Evolutionary conservation across 1,140 invertebrate genomes (phyloP).

Genomic region (Apis dorsata): DNA sequence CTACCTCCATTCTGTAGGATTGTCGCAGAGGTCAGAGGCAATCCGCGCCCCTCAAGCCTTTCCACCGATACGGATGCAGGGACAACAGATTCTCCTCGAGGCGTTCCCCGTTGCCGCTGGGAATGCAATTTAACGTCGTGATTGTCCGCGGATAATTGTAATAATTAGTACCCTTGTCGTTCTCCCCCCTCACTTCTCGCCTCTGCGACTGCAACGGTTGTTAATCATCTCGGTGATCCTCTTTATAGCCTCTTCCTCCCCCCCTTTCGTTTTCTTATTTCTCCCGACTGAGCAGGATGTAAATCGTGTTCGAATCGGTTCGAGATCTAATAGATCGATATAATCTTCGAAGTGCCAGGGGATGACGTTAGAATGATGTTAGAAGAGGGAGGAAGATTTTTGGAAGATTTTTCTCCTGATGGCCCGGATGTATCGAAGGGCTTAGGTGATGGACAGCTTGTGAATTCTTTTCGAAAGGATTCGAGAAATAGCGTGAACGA

Average conservation of each 20-base stretch:
- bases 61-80: slow-evolving; percentile 18
- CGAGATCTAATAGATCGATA: too few species aligned
- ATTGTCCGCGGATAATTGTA: slow-evolving; percentile 64
- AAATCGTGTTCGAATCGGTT: neutral
- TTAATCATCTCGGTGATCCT: slow-evolving; percentile 36
- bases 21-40: neutral
- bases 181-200: neutral
- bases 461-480: too few species aligned
- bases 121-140: slow-evolving; percentile 66
- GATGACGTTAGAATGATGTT: neutral
- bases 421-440: too few species aligned
- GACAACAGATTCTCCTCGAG: slow-evolving; percentile 47
- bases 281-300: too few species aligned
- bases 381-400: too few species aligned
- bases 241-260: neutral
- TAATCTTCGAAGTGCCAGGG: neutral
- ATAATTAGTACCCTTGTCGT: slow-evolving; percentile 59
- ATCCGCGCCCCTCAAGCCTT: slow-evolving; percentile 23
- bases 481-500: too few species aligned
- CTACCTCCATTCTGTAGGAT: neutral
- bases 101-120: slow-evolving; percentile 32
- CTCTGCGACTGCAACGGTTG: neutral
- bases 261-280: neutral
- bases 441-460: too few species aligned
- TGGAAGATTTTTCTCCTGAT: neutral